Evolutionary conservation across 1,140 invertebrate species (phyloP), one percentile per base, ranked within the genome.

Genomic region (Aphaenogaster floridana): DNA sequence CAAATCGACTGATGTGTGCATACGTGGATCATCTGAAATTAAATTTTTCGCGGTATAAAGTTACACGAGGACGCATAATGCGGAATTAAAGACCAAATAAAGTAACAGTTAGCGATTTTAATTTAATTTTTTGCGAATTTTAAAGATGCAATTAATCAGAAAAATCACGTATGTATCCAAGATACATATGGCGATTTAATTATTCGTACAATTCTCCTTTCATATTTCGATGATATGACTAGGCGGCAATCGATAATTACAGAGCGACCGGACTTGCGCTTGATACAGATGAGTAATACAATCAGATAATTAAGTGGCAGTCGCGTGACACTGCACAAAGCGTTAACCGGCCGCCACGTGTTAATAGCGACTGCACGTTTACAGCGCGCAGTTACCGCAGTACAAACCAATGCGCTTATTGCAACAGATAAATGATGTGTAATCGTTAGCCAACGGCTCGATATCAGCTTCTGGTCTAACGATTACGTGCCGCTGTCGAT

Each of bases 231-330:
- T 83, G 48, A 74, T 57, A 28, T 39, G 39, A 48, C 17, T 48
- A 34, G 17, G 1, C 3, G 45, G n/a, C 34, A 28, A 63, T 86
- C 63, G 59, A 79, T 79, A 79, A 66, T 86, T 79, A 71, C 21
- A 66, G 36, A 21, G 3, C 17, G 28, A 17, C 9, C 61, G n/a
- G 34, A 39, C 17, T 36, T n/a, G 28, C 80, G 68, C 36, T 50
- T 66, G 21, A 79, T 79, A 66, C 42, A 86, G 83, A 77, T 57
- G 61, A 74, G 48, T 63, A 63, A 86, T 34, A 78, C 61, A 78
- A 77, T 79, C 83, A 66, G 59, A 79, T 79, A 86, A 86, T 79
- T 79, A 79, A 86, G 74, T 86, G 39, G 71, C 59, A 78, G 68
- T 83, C 66, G 52, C 52, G 52, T 83, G 80, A 84, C 69, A 48